phyloP scores from a whole-genome alignment of 2,113 vertebrate species.

The Rattus rattus region DNA sequence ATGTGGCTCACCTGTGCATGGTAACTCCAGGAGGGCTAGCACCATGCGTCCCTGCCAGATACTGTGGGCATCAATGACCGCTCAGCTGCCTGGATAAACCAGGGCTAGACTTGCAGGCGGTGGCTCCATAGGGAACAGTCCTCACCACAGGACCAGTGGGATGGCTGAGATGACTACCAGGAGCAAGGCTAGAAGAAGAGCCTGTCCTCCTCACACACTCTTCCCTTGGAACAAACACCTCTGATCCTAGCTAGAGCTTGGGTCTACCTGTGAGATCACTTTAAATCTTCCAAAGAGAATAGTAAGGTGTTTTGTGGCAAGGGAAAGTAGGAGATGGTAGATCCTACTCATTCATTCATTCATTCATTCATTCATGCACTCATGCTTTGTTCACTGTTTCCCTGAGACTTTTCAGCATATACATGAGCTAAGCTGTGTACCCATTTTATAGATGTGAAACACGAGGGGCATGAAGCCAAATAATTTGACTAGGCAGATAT shows the following conservation, averaged over 20 bases:
- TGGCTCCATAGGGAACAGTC: not conserved
- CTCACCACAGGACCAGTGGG: not conserved
- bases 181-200: not conserved
- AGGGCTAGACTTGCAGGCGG: not conserved
- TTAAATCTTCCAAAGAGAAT: not conserved
- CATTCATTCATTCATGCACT: not conserved
- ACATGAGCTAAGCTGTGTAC: not conserved
- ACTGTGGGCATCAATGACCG: not conserved
- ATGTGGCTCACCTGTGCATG: not conserved
- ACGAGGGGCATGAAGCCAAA: not conserved
- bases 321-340: not conserved
- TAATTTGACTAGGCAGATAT: not conserved
- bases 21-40: not conserved
- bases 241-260: not conserved
- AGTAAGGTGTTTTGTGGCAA: not conserved
- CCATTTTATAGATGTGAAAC: constrained; percentile 8
- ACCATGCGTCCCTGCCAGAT: not conserved
- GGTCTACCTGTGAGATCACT: not conserved
- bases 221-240: not conserved
- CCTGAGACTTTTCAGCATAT: not conserved
- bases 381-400: not conserved
- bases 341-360: not conserved
- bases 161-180: not conserved
- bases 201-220: not conserved
- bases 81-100: not conserved